phyloP scores from a whole-genome alignment of 2,797 vertebrate species.

The Telmatherina bonti region DNA sequence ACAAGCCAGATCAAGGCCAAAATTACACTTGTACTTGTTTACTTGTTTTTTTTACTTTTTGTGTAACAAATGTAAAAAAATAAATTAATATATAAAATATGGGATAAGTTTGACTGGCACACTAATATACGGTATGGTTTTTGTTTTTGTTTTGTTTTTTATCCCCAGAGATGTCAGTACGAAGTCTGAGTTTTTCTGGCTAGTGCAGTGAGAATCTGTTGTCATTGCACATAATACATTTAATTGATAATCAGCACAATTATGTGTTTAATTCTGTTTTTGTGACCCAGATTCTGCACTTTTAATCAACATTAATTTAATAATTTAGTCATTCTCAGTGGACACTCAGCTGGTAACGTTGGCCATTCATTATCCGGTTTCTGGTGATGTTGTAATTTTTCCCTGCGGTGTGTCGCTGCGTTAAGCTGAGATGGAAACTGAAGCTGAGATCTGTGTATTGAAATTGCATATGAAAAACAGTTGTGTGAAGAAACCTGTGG shows the following conservation, averaged over 20 bases:
- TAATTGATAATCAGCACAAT: not conserved
- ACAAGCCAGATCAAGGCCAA: not conserved
- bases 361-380: constrained; percentile 4
- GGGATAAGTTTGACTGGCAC: not conserved
- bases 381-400: constrained; percentile 5
- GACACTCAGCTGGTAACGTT: constrained; percentile 17
- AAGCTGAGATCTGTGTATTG: constrained; percentile 3
- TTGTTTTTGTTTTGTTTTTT: constrained; percentile 8
- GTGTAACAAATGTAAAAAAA: not conserved
- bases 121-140: constrained; percentile 1
- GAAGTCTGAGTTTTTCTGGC: not conserved
- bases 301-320: constrained; percentile 15
- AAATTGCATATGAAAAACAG: constrained; percentile 21
- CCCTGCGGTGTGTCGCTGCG: constrained; percentile 10
- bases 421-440: not conserved
- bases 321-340: not conserved
- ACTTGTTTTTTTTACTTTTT: not conserved
- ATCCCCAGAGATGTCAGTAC: not conserved
- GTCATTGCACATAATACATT: not conserved
- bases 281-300: constrained; percentile 1
- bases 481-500: constrained; percentile 37
- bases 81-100: not conserved
- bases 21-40: not conserved
- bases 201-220: not conserved
- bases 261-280: constrained; percentile 1